Evolutionary conservation across 1,140 invertebrate genomes (phyloP).

Genomic region (Drosophila rufa): DNA sequence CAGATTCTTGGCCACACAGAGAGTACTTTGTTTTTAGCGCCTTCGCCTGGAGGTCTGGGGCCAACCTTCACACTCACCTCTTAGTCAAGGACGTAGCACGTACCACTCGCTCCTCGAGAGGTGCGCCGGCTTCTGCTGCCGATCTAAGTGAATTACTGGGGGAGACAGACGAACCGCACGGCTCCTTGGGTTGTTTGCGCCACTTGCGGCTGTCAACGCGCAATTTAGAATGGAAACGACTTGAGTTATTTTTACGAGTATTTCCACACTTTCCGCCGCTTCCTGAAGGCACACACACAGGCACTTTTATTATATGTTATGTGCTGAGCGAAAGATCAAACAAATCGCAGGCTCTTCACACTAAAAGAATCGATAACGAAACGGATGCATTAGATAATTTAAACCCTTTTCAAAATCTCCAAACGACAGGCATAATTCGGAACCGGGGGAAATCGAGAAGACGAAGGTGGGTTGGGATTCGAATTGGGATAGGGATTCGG

Average conservation of each 20-base stretch:
- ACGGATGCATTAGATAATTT: conserved; percentile 74
- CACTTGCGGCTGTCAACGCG: conserved; percentile 72
- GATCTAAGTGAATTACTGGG: conserved; percentile 26
- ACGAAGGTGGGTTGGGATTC: conserved; percentile 1
- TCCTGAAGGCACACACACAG: conserved; percentile 36
- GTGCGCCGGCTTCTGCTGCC: conserved; percentile 35
- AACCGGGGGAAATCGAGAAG: background rate
- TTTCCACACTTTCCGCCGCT: conserved; percentile 58
- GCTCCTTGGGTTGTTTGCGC: conserved; percentile 57
- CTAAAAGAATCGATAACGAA: conserved; percentile 75
- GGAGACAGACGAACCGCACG: conserved; percentile 42
- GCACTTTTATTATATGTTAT: conserved; percentile 30
- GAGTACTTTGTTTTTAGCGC: conserved; percentile 8
- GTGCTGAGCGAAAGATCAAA: conserved; percentile 62
- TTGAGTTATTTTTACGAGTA: conserved; percentile 70
- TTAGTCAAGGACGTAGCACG: conserved; percentile 74
- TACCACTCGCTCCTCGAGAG: conserved; percentile 31
- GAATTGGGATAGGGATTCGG: background rate
- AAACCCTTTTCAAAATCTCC: conserved; percentile 60
- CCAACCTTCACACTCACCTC: conserved; percentile 74
- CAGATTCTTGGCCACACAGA: conserved; percentile 25
- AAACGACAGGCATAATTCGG: conserved; percentile 54
- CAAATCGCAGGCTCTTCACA: conserved; percentile 53
- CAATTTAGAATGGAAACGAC: conserved; percentile 69
- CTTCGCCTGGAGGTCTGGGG: conserved; percentile 20